phyloP scores from a whole-genome alignment of 2,888 invertebrate genomes.

The Amblyjoppa proteus region DNA sequence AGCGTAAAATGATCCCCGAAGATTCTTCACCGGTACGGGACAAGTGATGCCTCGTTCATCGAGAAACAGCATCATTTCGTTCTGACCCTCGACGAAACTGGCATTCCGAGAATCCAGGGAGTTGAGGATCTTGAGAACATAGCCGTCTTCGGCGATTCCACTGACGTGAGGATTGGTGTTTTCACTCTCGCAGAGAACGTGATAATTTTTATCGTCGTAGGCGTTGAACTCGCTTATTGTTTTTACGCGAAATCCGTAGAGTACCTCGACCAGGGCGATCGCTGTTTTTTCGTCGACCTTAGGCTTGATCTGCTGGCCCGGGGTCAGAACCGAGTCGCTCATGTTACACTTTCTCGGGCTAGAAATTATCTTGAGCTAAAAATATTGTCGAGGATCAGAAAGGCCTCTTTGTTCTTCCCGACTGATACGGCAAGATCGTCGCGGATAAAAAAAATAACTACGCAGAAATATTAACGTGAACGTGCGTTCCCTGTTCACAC shows the following conservation, averaged over 20 bases:
- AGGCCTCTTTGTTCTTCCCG: not conserved
- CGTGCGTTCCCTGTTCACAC: not conserved
- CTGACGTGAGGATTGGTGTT: constrained; percentile 88
- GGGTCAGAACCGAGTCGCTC: constrained; percentile 82
- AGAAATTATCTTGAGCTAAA: not conserved
- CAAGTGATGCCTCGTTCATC: constrained; percentile 88
- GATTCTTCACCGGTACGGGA: constrained; percentile 90
- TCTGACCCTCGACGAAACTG: constrained; percentile 91
- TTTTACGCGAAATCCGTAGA: constrained; percentile 88
- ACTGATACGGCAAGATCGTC: not conserved
- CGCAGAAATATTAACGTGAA: not conserved
- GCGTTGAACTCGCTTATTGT: constrained; percentile 89
- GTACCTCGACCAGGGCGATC: constrained; percentile 86
- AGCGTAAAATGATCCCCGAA: constrained; percentile 88
- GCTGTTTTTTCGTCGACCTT: constrained; percentile 86
- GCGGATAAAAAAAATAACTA: not conserved
- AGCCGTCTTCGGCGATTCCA: constrained; percentile 87
- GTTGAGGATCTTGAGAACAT: constrained; percentile 94
- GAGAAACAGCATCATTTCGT: constrained; percentile 90
- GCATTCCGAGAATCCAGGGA: constrained; percentile 91
- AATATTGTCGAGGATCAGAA: not conserved
- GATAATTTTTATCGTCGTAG: constrained; percentile 93
- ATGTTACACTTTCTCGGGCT: not conserved
- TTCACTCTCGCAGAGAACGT: constrained; percentile 87
- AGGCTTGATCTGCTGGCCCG: constrained; percentile 88